phyloP scores from a whole-genome alignment of 2,888 invertebrate species.

The Acholoe squamosa region DNA sequence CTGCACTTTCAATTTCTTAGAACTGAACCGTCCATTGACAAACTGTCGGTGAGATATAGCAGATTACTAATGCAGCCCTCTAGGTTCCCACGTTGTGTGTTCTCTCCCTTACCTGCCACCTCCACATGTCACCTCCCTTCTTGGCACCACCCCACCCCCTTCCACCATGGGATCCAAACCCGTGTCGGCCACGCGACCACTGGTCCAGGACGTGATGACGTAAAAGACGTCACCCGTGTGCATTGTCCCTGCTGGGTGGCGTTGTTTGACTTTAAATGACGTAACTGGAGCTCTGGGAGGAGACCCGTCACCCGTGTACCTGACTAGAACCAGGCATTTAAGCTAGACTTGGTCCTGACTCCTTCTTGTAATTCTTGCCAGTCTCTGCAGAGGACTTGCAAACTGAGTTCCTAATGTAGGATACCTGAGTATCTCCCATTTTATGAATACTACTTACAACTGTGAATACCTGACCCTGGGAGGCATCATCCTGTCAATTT shows the following conservation, averaged over 20 bases:
- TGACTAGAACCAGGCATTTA: conserved; percentile 7
- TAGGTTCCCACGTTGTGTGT: not conserved
- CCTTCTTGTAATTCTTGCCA: too few relatives aligned
- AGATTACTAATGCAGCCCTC: not conserved
- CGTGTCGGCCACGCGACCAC: not conserved
- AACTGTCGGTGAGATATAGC: too few relatives aligned
- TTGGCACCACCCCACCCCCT: not conserved
- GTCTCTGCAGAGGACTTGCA: too few relatives aligned
- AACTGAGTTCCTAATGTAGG: too few relatives aligned
- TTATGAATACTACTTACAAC: too few relatives aligned
- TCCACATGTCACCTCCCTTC: not conserved
- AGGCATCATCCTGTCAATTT: too few relatives aligned
- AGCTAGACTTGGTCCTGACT: not conserved
- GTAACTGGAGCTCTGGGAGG: not conserved
- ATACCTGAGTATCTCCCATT: too few relatives aligned
- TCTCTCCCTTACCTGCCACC: not conserved
- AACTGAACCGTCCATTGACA: too few relatives aligned
- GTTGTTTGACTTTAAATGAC: not conserved
- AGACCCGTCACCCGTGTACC: not conserved
- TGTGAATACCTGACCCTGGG: too few relatives aligned
- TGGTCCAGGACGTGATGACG: not conserved
- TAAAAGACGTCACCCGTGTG: not conserved
- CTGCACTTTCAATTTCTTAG: too few relatives aligned
- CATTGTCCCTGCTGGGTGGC: not conserved
- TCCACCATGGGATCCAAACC: not conserved